These are phyloP conservation scores for Osmoderma eremita DNA, from an alignment of 2,888 invertebrate species.

Conservation along the genomic window DNA sequence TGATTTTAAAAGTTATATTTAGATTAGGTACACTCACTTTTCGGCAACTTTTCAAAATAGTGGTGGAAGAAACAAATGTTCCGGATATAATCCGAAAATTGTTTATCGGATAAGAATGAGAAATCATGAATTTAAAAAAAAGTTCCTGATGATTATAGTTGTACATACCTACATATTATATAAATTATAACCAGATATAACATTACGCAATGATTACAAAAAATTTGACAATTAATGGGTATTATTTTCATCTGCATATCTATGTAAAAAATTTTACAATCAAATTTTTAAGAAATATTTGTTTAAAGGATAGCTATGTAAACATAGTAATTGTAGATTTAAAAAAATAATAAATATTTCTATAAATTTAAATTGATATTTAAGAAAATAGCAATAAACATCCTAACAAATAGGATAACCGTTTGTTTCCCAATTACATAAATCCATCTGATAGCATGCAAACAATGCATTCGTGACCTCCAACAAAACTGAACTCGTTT, in stretches of 20 bases:
- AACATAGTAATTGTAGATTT: too few relatives aligned
- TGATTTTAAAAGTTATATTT: too few relatives aligned
- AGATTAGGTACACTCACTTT: too few relatives aligned
- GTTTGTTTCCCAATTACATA: neutral
- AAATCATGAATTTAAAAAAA: too few relatives aligned
- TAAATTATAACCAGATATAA: neutral
- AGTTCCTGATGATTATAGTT: neutral
- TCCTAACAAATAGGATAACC: neutral
- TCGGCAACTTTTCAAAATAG: too few relatives aligned
- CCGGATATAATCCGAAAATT: too few relatives aligned
- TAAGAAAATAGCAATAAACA: neutral
- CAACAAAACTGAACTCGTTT: constrained; percentile 17
- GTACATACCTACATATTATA: neutral
- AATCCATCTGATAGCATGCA: neutral
- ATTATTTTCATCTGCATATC: neutral
- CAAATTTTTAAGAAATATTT: too few relatives aligned
- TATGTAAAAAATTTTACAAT: too few relatives aligned
- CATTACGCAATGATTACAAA: constrained; percentile 3
- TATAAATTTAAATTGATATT: neutral
- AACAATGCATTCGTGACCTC: neutral
- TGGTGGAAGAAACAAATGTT: too few relatives aligned
- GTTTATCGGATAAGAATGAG: too few relatives aligned
- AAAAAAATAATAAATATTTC: neutral
- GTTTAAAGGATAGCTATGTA: too few relatives aligned
- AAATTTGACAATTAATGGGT: neutral